Base-by-base conservation (phyloP, 92 coral and sea anemone genomes). In the Porites divaricata region DNA sequence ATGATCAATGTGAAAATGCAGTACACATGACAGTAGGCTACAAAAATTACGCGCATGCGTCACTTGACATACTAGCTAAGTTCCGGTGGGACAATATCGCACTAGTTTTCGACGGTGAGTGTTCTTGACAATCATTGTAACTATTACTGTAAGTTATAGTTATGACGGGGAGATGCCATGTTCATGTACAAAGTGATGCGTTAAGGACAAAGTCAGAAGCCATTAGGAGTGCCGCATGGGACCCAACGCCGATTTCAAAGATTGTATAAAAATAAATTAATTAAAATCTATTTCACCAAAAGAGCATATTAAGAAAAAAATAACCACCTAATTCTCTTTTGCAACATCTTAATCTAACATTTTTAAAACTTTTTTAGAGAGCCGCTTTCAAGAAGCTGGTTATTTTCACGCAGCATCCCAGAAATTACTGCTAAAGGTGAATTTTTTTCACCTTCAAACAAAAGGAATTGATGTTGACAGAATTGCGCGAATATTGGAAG, bases 11-110 rank as follows among this genome's bases (percentile, higher is more conserved):
- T 63, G 67, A 85, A n/a, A 45, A 85, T 48, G 78, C 79, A n/a
- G 72, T 91, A 21, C 79, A 87, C 41, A 49, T 91, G 93, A 74
- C 90, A 35, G 80, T 90, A 16, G 77, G 63, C 22, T 80, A 91
- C 71, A 62, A 22, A 50, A 76, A 61, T 23, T 89, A 77, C 75
- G 87, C 90, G 6, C 62, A 45, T 10, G 90, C 93, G 9, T 67
- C 85, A 4, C 75, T 91, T 63, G 89, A 80, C 11, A 53, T 91
- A 7, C 58, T 91, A 68, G 77, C 63, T 17, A 21, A 11, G 19
- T 72, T 72, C 57, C 21, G 58, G 23, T 49, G 50, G 23, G 9
- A 14, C 45, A 72, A 49, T 8, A 50, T 72, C 51, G 24, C 58
- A 41, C 10, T 72, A 13, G 22, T 72, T 16, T 72, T 19, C 14